Conservation (phyloP, 2,888 invertebrate genomes). For the Andrena camellia region DNA sequence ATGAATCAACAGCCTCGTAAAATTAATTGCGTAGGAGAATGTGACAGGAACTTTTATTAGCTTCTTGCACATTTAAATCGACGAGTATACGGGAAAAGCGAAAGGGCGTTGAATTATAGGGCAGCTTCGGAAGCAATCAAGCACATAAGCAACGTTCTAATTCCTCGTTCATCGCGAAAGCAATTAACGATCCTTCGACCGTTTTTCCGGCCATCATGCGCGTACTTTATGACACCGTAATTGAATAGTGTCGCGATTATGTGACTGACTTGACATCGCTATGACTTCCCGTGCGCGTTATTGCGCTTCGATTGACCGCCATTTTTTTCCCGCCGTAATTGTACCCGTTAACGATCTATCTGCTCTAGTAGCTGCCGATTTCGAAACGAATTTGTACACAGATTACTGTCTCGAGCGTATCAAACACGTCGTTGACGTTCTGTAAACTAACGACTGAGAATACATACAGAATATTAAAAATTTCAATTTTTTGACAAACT, state of each 20-base stretch:
- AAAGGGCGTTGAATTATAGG: conserved; percentile 11
- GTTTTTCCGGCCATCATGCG: conserved; percentile 57
- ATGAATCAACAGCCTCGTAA: background rate
- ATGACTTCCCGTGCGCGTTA: conserved; percentile 53
- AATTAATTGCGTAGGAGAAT: conserved; percentile 5
- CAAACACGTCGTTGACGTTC: background rate
- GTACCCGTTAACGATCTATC: conserved; percentile 34
- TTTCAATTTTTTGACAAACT: background rate
- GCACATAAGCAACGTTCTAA: conserved; percentile 27
- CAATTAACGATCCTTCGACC: conserved; percentile 56
- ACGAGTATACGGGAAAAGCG: conserved; percentile 1
- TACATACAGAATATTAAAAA: background rate
- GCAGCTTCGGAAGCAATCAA: background rate
- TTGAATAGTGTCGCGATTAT: conserved; percentile 56
- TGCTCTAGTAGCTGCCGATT: conserved; percentile 41
- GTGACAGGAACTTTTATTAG: background rate
- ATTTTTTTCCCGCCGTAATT: conserved; percentile 12
- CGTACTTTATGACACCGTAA: conserved; percentile 52
- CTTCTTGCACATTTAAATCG: background rate
- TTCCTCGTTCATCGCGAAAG: conserved; percentile 30
- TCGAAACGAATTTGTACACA: conserved; percentile 2
- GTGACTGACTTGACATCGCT: conserved; percentile 50
- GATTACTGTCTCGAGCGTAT: too few species aligned
- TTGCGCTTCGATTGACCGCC: conserved; percentile 32
- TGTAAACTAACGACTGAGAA: background rate